Conservation (phyloP, 2,888 invertebrate species). For the Tetramorium bicarinatum region DNA sequence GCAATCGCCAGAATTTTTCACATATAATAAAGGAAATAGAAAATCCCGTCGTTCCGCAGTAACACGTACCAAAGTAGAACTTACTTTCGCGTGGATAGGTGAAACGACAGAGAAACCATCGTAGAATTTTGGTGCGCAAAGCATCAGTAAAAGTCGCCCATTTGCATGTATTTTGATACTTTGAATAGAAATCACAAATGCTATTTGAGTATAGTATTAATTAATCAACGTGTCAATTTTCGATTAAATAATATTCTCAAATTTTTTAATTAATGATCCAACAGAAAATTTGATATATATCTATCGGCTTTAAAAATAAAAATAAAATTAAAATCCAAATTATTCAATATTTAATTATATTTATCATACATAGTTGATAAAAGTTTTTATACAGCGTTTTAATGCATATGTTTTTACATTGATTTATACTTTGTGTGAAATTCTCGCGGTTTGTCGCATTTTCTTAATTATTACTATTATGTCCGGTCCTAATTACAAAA, state of each 20-base stretch:
- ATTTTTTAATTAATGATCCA: background rate
- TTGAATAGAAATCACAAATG: background rate
- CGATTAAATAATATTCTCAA: background rate
- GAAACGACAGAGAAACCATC: background rate
- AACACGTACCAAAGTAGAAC: constrained; percentile 24
- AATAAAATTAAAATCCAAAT: background rate
- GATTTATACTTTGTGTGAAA: background rate
- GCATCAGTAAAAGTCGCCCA: background rate
- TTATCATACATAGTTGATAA: background rate
- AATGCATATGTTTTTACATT: background rate
- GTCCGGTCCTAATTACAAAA: background rate
- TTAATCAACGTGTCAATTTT: background rate
- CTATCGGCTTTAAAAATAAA: background rate
- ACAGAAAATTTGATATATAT: background rate
- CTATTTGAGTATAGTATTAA: background rate
- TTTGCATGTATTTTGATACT: background rate
- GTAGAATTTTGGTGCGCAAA: background rate
- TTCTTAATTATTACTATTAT: constrained; percentile 19
- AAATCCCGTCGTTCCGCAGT: constrained; percentile 18
- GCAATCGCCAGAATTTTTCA: constrained; percentile 29
- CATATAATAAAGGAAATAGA: constrained; percentile 42
- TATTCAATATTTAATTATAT: background rate
- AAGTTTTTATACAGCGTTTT: background rate
- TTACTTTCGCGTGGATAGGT: constrained; percentile 19
- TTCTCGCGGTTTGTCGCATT: background rate